These are phyloP conservation scores for Pseudorectes ferrugineus DNA, from an alignment of 2,113 vertebrate species.

Conservation along the genomic window DNA sequence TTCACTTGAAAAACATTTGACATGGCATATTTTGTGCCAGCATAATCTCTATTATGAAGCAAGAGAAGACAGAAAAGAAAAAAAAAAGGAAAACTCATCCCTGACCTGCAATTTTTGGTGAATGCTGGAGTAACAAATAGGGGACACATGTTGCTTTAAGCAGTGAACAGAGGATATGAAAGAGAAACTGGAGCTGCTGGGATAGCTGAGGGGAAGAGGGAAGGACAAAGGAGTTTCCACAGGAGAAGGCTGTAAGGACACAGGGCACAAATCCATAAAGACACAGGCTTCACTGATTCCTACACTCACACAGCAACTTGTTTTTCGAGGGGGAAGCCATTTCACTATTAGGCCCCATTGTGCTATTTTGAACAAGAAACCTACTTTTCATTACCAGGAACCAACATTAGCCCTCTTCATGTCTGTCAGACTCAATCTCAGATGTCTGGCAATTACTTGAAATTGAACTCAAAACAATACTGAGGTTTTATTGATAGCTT, in stretches of 20 bases:
- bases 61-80: neutral
- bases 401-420: neutral
- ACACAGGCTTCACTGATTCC: neutral
- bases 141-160: neutral
- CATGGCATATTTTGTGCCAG: neutral
- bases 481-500: constrained; percentile 34
- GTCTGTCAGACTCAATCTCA: constrained; percentile 26
- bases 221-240: neutral
- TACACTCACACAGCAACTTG: neutral
- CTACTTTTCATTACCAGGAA: constrained; percentile 4
- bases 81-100: neutral
- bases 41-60: neutral
- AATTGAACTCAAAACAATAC: constrained; percentile 41
- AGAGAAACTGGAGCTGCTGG: neutral
- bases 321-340: neutral
- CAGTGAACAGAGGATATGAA: neutral
- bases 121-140: neutral
- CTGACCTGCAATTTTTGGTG: neutral
- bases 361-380: constrained; percentile 19
- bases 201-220: neutral
- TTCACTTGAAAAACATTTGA: neutral
- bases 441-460: constrained; percentile 37
- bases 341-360: constrained; percentile 9
- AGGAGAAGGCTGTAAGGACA: neutral
- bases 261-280: neutral